Evolutionary conservation across 2,888 invertebrate genomes (phyloP), one percentile per base, ranked within the genome.

Genomic region (Xylocampa areola): DNA sequence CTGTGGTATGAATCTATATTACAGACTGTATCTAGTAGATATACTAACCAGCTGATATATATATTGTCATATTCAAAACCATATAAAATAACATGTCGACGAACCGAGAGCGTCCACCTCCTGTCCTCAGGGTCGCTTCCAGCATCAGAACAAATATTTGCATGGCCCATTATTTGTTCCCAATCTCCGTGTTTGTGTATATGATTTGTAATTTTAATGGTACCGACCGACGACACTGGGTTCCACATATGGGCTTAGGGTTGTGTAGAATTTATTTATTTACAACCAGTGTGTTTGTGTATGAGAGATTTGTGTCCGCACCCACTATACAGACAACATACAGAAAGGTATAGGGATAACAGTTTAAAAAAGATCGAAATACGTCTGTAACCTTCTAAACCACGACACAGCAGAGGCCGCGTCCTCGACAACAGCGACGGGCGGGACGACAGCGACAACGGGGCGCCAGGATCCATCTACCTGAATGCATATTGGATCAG

Each of bases 131-230:
- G 32, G 25, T 27, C 27, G 30, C 13, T 49, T 45, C 47, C 36
- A 40, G 41, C 43, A 27, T 23, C 5, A 17, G 33, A 2, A 16
- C 54, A 45, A 49, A 65, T 35, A 63, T 48, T 44, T 47, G 21
- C 33, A 23, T n/a, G 35, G 17, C 35, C 41, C 16, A 25, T 45
- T 30, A 47, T 63, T 43, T 62, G 25, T 35, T 30, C 29, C 25
- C 7, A 63, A 36, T 33, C 32, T 14, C 27, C 40, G 29, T 65
- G 40, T 65, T 54, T 61, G 54, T 23, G 16, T 19, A 36, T 21
- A 16, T 48, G 19, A 50, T 45, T 63, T 44, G 45, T 50, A 30
- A 52, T 48, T 68, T 40, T 35, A 39, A 62, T 51, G 32, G 36
- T 8, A 1, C 16, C 11, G n/a, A n/a, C n/a, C 4, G 32, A 32